Evolutionary conservation across 2,888 invertebrate species (phyloP), one percentile per base, ranked within the genome.

Genomic region (Ophioninae sp.): DNA sequence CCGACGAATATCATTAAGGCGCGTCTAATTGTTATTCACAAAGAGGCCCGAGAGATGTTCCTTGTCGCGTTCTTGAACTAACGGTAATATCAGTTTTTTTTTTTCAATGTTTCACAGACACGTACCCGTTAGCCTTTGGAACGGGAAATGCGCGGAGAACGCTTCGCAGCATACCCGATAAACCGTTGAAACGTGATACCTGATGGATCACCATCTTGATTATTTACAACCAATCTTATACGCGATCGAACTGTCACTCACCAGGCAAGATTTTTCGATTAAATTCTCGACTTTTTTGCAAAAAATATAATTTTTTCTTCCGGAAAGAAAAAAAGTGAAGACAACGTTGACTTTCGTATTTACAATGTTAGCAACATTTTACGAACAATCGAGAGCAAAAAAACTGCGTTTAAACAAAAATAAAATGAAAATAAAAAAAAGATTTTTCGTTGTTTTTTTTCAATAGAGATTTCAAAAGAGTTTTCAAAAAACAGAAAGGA

Each of bases 91-190:
- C 1, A 2, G 82, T 79, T 41, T 67, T 67, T 67, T 37, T 37
- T 10, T 2, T 6, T 79, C 20, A 73, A 79, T 63, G 72, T 72
- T 72, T 69, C 63, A 67, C 63, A 44, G 81, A 84, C 73, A 22
- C 39, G 13, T 81, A 84, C 82, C 84, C 84, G 82, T 84, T 84
- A 82, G 84, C 79, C 84, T 84, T 84, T 84, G 72, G 56, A 84
- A 84, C 84, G 84, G 84, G 84, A 84, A 84, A 72, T 76, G 72
- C 79, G 68, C 79, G 68, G 39, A 23, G 81, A 82, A 76, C 64
- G 84, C 79, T 22, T 63, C 56, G 75, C 51, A 20, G 76, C 56
- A 82, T 84, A 82, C 82, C 23, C 72, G 82, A 84, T 82, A 82
- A 82, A 79, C 64, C 30, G 44, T n/a, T 22, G 44, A 71, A 39